phyloP scores from a whole-genome alignment of 2,797 vertebrate genomes.

The Apogon talboti region DNA sequence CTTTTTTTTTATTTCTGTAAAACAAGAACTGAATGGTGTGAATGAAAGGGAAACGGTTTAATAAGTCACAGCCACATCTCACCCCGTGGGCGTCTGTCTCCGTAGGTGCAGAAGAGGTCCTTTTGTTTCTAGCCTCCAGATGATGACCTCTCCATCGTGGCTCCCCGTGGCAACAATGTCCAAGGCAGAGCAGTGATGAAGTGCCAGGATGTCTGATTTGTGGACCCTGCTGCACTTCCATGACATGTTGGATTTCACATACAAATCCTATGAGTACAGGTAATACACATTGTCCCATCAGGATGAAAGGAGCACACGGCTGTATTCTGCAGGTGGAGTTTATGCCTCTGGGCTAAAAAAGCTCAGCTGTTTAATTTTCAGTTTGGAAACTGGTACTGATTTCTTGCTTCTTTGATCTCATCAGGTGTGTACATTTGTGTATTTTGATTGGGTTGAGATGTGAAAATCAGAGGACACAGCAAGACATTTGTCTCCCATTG shows the following conservation, averaged over 20 bases:
- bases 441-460: slow-evolving; percentile 42
- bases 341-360: slow-evolving; percentile 30
- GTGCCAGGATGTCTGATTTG: slow-evolving; percentile 58
- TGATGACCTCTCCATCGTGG: slow-evolving; percentile 56
- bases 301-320: no score
- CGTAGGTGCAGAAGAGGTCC: slow-evolving; percentile 48
- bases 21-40: no score
- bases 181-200: slow-evolving; percentile 59
- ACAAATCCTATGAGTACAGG: slow-evolving; percentile 47
- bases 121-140: slow-evolving; percentile 72
- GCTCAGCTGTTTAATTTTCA: slow-evolving; percentile 27
- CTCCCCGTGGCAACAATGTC: slow-evolving; percentile 62
- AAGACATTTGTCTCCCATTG: slow-evolving; percentile 22
- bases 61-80: slow-evolving; percentile 5
- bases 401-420: slow-evolving; percentile 30
- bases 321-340: no score
- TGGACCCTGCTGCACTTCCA: slow-evolving; percentile 66
- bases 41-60: no score
- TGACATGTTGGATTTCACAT: slow-evolving; percentile 52
- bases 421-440: slow-evolving; percentile 13
- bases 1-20: not conserved
- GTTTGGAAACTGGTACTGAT: slow-evolving; percentile 27
- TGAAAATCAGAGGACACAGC: slow-evolving; percentile 33
- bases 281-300: not conserved
- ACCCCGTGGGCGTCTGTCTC: slow-evolving; percentile 37